phyloP scores from a whole-genome alignment of 2,797 vertebrate species.

The Halcyon chelicuti region DNA sequence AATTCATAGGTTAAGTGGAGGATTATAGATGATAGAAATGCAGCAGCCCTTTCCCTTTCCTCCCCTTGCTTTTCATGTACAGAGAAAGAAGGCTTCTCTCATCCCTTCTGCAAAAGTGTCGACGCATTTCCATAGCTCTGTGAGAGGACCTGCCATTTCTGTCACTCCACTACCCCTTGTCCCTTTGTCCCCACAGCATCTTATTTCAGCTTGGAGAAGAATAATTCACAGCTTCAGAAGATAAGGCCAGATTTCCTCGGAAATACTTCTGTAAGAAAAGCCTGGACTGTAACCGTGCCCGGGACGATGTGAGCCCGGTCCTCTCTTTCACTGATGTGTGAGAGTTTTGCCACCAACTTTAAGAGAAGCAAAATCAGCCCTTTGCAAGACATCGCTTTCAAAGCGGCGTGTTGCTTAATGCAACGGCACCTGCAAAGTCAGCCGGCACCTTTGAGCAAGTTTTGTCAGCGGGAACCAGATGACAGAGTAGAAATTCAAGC shows the following conservation, averaged over 20 bases:
- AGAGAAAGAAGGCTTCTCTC: constrained; percentile 67
- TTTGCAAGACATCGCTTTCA: not conserved
- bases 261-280: constrained; percentile 41
- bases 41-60: constrained; percentile 63
- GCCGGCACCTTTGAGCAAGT: accelerated
- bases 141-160: constrained; percentile 68
- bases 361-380: not conserved
- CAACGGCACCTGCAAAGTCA: not conserved
- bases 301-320: accelerated
- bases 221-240: constrained; percentile 52
- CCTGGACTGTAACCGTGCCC: not conserved
- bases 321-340: not conserved
- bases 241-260: constrained; percentile 45
- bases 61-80: constrained; percentile 60
- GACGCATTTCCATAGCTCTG: constrained; percentile 59
- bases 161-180: constrained; percentile 41
- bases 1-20: constrained; percentile 74
- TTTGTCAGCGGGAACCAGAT: not conserved
- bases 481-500: not conserved
- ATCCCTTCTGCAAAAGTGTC: constrained; percentile 58
- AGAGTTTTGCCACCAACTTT: not conserved
- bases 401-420: not conserved
- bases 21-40: constrained; percentile 70
- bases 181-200: constrained; percentile 60
- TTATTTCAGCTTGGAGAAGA: constrained; percentile 53